Base-by-base conservation (phyloP, 2,797 vertebrate genomes). In the Sebastolobus altivelis region DNA sequence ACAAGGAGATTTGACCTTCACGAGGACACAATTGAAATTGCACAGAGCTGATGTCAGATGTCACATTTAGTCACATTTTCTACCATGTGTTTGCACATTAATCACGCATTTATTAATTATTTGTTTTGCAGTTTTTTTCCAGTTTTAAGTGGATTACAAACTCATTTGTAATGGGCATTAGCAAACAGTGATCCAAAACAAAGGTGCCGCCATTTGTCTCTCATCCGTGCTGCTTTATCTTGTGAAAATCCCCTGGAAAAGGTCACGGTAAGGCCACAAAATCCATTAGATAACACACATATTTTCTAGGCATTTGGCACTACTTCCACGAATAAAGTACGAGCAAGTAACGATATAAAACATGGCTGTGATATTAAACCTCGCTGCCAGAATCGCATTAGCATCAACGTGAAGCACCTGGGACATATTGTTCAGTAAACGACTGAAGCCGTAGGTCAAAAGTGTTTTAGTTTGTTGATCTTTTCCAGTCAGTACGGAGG, bases 151-250 rank as follows among this genome's bases (percentile, higher is more conserved):
- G 90, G 93, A 94, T 95, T 95, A 94, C 61, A 84, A 83, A 85
- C 86, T 92, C 27, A 92, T 94, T 92, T 91, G 80, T 82, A 87
- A 90, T 91, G 87, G 87, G 78, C 68, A 92, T 93, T 91, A 93
- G 75, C 72, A 18, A 86, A 86, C 80, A 91, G 83, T 76, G 81
- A 88, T 91, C 79, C 82, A 78, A 74, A 89, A 88, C 88, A 92
- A 92, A 92, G 79, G 79, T 80, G 66, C 69, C 2, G 8, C 82
- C 86, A 84, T 90, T 91, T 88, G 82, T 90, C 69, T 72, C 79
- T 87, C 80, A 92, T 87, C 84, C 59, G 18, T 72, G 88, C 71
- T 66, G 89, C 70, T 92, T 92, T 88, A 89, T 89, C 75, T 77
- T 87, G 87, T 88, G 81, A 89, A 91, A 92, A 94, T 90, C 88